phyloP scores from a whole-genome alignment of 2,113 vertebrate species.

The Neoarius graeffei region DNA sequence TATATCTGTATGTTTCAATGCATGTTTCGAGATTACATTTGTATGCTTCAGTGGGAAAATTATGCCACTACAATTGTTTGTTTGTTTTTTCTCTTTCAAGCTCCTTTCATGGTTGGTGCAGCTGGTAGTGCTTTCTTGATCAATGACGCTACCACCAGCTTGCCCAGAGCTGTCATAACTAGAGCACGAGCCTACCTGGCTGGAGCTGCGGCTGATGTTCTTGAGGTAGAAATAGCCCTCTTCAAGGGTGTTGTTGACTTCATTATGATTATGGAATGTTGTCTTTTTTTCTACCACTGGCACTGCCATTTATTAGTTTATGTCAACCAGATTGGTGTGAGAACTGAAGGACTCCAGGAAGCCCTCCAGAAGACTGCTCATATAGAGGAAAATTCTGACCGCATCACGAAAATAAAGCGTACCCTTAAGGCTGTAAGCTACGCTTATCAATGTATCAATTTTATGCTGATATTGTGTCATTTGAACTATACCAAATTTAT shows the following conservation, averaged over 20 bases:
- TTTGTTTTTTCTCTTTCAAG: constrained; percentile 58
- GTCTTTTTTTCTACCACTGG: neutral
- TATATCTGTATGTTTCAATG: constrained; percentile 74
- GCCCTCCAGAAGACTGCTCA: constrained; percentile 68
- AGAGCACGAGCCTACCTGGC: constrained; percentile 73
- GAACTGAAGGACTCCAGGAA: constrained; percentile 79
- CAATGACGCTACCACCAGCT: constrained; percentile 75
- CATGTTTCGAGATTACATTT: neutral
- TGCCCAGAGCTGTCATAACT: constrained; percentile 75
- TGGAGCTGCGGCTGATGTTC: constrained; percentile 76
- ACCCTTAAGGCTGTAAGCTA: constrained; percentile 75
- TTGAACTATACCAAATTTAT: neutral
- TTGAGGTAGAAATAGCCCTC: constrained; percentile 71
- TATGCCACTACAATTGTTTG: neutral
- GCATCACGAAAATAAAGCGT: constrained; percentile 78
- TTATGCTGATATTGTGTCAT: neutral
- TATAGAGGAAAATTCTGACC: constrained; percentile 63
- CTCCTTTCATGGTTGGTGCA: constrained; percentile 75
- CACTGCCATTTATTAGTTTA: neutral
- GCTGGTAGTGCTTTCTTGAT: constrained; percentile 74
- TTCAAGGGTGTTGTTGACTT: neutral
- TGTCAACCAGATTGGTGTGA: constrained; percentile 71
- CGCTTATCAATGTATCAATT: neutral
- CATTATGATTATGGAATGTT: too few relatives aligned
- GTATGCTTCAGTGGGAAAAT: neutral